Evolutionary conservation across 53 echinoderm and acorn worm genomes (phyloP).

Genomic region (Paracentrotus lividus): DNA sequence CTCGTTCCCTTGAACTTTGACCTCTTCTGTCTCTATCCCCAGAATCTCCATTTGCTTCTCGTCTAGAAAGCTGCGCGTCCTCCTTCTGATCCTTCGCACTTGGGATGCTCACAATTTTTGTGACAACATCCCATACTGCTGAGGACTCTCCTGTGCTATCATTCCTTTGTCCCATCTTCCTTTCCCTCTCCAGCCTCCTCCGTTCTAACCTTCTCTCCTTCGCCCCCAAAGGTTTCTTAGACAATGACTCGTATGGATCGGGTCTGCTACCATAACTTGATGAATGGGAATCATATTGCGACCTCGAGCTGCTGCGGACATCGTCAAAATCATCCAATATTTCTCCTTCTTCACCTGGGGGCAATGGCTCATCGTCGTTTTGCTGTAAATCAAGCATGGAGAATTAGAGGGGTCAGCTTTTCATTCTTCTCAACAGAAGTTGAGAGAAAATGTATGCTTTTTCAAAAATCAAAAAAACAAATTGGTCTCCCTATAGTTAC

Average conservation of each 20-base stretch:
- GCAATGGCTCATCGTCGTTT: background rate
- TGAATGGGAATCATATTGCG: background rate
- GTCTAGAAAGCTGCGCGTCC: background rate
- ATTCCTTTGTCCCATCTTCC: too few relatives aligned
- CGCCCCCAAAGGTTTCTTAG: background rate
- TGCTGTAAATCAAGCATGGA: constrained; percentile 23
- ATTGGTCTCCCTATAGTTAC: too few relatives aligned
- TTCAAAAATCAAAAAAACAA: too few relatives aligned
- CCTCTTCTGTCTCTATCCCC: background rate
- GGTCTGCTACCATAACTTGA: background rate
- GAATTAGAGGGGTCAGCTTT: background rate
- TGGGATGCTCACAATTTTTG: background rate
- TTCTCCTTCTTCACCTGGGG: background rate
- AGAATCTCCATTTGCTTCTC: background rate
- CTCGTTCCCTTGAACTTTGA: background rate
- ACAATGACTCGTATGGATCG: background rate
- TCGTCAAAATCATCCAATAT: background rate
- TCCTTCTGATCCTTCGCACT: background rate
- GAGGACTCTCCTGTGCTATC: background rate
- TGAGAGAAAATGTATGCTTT: too few relatives aligned
- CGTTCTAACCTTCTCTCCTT: constrained; percentile 13
- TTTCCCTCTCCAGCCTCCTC: background rate
- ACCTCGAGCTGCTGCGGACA: background rate
- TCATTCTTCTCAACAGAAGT: background rate
- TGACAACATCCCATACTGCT: constrained; percentile 23